These are phyloP conservation scores for Natrix natrix DNA, from an alignment of 2,797 vertebrate species.

Conservation along the genomic window DNA sequence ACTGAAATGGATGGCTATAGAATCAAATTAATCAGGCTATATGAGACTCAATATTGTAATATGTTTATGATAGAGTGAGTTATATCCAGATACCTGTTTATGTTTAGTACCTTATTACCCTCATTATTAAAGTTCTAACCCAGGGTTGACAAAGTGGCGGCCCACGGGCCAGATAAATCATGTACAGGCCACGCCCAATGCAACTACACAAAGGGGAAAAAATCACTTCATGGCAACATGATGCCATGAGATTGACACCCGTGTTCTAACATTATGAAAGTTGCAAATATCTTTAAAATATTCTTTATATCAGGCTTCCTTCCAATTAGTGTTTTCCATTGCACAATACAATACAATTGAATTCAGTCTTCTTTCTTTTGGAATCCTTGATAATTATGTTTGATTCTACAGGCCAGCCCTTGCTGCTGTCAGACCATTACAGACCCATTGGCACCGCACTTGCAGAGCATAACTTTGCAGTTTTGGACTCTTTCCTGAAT, in stretches of 20 bases:
- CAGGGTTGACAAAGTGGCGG: no score
- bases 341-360: neutral
- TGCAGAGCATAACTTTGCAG: no score
- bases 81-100: neutral
- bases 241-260: accelerated
- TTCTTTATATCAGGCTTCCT: neutral
- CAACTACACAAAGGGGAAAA: no score
- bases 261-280: no score
- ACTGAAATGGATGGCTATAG: neutral
- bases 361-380: neutral
- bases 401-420: no score
- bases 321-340: neutral
- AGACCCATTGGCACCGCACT: no score
- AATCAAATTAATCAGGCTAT: neutral
- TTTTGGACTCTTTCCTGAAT: no score
- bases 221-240: accelerated
- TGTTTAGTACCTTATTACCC: neutral
- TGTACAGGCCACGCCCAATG: accelerated
- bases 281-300: neutral
- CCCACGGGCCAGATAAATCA: no score
- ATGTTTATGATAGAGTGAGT: neutral
- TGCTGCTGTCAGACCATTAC: no score
- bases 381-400: neutral
- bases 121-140: neutral
- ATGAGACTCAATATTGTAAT: neutral